phyloP scores from a whole-genome alignment of 2,113 vertebrate genomes.

The Psittacara wagleri region DNA sequence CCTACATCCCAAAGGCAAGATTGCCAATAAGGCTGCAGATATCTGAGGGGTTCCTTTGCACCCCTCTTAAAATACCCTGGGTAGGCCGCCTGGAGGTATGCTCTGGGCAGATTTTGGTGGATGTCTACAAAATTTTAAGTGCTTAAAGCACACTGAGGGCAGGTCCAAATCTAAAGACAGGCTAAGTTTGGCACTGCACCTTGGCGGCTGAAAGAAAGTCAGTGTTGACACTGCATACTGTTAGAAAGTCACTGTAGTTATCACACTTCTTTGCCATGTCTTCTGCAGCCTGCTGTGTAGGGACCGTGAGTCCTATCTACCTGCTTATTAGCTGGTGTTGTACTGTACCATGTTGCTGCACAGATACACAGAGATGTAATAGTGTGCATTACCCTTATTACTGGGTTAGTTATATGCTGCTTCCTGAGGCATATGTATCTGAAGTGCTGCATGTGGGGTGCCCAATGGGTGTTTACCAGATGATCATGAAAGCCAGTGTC shows the following conservation, averaged over 20 bases:
- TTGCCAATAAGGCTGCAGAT: background rate
- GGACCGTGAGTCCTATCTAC: background rate
- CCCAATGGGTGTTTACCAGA: background rate
- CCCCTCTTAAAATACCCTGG: background rate
- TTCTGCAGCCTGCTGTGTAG: background rate
- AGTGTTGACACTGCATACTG: background rate
- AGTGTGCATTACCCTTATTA: background rate
- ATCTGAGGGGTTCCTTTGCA: background rate
- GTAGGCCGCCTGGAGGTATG: background rate
- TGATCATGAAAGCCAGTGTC: background rate
- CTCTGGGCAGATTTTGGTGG: background rate
- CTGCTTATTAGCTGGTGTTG: background rate
- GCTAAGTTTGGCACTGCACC: background rate
- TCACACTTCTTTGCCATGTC: background rate
- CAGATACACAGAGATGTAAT: background rate
- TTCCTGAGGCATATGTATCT: background rate
- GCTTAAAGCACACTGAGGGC: background rate
- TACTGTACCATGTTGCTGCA: background rate
- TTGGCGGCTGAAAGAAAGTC: background rate
- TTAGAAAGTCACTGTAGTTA: background rate
- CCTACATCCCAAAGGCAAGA: background rate
- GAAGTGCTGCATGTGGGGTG: rapidly evolving
- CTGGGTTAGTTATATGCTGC: background rate
- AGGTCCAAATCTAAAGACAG: background rate
- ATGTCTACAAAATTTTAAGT: background rate